Base-by-base conservation (phyloP, 1,140 invertebrate genomes). In the Piezodorus guildinii region DNA sequence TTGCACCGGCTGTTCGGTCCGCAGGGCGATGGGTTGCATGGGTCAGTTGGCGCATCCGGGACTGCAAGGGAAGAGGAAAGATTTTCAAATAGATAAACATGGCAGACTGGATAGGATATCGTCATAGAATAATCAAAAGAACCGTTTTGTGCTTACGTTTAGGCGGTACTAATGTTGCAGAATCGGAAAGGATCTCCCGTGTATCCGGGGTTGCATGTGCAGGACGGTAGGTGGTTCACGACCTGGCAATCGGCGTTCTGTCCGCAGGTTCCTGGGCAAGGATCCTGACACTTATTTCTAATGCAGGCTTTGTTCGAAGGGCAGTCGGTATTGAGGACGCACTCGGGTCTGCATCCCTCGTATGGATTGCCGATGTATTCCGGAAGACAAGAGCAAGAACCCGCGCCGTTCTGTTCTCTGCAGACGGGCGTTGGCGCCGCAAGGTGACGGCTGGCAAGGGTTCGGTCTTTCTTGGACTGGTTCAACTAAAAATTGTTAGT, bases 1-100 rank as follows among this genome's bases (percentile, higher is more conserved):
- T 81, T 75, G 71, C 90, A 92, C 71, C 84, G 81, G 69, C 86
- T 85, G 66, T 91, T 89, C 0, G 83, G 78, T n/a, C 86, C 89
- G 73, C 89, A 93, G 1, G 84, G 83, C 21, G 82, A 84, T 23
- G 84, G 83, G 66, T 79, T 76, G 68, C 84, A 84, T 15, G 81
- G 81, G 66, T 83, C 69, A 49, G 74, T 70, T 4, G 72, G 60
- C 56, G 64, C 49, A 16, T 52, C 60, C n/a, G n/a, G n/a, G n/a
- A n/a, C n/a, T n/a, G n/a, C n/a, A n/a, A n/a, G n/a, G n/a, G n/a
- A n/a, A n/a, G n/a, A 43, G 74, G 68, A 73, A 72, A 14, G 66
- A 10, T 10, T 5, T 30, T 9, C n/a, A n/a, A n/a, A 30, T 30
- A 5, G 9, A 9, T 30, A 30, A 9, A 5, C 9, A 9, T 30